Conservation (phyloP, 2,888 invertebrate species). For the Eueremaeus valkanovi region DNA sequence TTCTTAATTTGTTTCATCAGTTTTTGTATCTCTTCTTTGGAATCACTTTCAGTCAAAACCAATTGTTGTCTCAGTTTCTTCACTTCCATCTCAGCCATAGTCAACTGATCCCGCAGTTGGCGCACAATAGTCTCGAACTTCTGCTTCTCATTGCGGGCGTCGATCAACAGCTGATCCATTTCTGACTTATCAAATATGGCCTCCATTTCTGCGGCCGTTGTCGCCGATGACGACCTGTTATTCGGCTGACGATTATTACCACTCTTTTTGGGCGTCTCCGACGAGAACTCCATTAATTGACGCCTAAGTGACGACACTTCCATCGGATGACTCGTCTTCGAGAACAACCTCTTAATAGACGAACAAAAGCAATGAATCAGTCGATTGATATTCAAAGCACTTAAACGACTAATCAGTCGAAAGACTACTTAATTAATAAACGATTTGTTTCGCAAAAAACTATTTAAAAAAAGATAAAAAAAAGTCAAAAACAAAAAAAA, state of each 20-base stretch:
- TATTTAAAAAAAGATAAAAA: too few species aligned
- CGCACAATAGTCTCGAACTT: slow-evolving; percentile 57
- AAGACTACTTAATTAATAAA: too few species aligned
- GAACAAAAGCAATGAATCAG: not conserved
- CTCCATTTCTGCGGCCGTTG: not conserved
- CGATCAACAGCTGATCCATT: slow-evolving; percentile 63
- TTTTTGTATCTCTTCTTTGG: slow-evolving; percentile 60
- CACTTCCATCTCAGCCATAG: slow-evolving; percentile 65
- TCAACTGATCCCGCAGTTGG: slow-evolving; percentile 57
- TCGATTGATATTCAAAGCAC: not conserved
- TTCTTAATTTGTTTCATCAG: slow-evolving; percentile 23
- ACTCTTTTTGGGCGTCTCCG: not conserved
- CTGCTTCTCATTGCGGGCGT: slow-evolving; percentile 65
- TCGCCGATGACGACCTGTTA: not conserved
- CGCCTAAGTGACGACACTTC: slow-evolving; percentile 17
- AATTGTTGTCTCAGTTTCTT: slow-evolving; percentile 64
- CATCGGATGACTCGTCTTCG: not conserved
- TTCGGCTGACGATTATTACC: not conserved
- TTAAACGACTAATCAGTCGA: too few species aligned
- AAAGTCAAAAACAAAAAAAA: not conserved
- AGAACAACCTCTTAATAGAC: not conserved
- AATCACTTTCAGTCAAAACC: slow-evolving; percentile 52
- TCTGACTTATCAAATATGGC: slow-evolving; percentile 56
- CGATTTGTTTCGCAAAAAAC: too few species aligned
- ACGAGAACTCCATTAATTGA: slow-evolving; percentile 12